Evolutionary conservation across 1,140 invertebrate species (phyloP), one percentile per base, ranked within the genome.

Genomic region (Listronotus oregonensis): DNA sequence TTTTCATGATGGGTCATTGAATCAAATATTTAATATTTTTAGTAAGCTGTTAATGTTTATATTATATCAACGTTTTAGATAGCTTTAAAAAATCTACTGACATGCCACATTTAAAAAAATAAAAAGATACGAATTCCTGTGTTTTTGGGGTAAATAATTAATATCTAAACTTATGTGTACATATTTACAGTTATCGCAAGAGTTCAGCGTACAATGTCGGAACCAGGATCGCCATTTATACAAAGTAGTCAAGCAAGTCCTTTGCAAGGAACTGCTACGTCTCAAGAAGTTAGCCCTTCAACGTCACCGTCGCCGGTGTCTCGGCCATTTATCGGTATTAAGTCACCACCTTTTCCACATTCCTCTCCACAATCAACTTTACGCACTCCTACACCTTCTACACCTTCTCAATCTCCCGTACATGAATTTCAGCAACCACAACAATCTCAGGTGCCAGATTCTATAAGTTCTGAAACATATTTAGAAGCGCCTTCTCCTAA

Each of bases 181-280:
- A 18, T 42, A 14, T 58, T 67, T 66, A 9, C 54, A 85, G 84
- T 81, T 40, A 84, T 86, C 63, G 80, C 81, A 10, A 76, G 83
- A 75, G 85, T 85, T 43, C 85, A 86, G 54, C 78, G 84, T 42
- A 82, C 82, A 72, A 81, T 86, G 27, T 80, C 76, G 17, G 82
- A 78, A 50, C 75, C 79, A 59, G 70, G 79, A 32, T 73, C 78
- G 64, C 75, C 80, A 47, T 80, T 73, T 66, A 70, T 85, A 52
- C 78, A 82, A 17, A 78, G 82, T n/a, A 84, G 85, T 66, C 69
- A 71, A 47, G 72, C 68, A 8, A 64, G 56, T 46, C 63, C 54
- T 10, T 39, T 71, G 10, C 69, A 69, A 47, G 61, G 61, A 10
- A 40, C 32, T 1, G 66, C 65, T 10, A 51, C 63, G 12, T 50